phyloP scores from a whole-genome alignment of 2,888 invertebrate species.

The Pseudococcus jackbeardsleyi region DNA sequence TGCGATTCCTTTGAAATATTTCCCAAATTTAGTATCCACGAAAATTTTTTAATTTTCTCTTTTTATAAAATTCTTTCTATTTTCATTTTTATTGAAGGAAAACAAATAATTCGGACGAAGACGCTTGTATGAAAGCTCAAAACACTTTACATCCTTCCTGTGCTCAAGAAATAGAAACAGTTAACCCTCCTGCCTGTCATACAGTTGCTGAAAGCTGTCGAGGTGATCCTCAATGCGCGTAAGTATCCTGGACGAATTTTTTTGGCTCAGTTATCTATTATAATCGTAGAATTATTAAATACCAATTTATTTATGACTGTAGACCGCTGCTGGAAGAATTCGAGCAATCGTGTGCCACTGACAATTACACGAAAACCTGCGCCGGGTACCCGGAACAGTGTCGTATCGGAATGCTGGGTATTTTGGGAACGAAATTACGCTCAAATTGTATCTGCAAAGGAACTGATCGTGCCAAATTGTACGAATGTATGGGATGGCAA shows the following conservation, averaged over 20 bases:
- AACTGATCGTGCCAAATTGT: slow-evolving; percentile 85
- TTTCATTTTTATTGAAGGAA: slow-evolving; percentile 74
- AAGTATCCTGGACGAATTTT: slow-evolving; percentile 68
- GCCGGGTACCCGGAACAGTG: slow-evolving; percentile 89
- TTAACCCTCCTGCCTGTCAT: slow-evolving; percentile 88
- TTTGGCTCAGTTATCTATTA: not conserved
- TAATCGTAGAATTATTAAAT: not conserved
- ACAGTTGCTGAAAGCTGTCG: slow-evolving; percentile 86
- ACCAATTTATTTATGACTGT: slow-evolving; percentile 67
- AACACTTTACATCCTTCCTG: slow-evolving; percentile 91
- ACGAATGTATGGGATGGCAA: slow-evolving; percentile 92
- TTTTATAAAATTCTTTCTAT: too few species aligned
- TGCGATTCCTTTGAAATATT: too few species aligned
- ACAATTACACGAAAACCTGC: slow-evolving; percentile 89
- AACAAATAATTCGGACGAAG: slow-evolving; percentile 83
- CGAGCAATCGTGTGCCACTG: slow-evolving; percentile 92
- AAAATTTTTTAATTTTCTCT: too few species aligned
- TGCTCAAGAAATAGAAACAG: slow-evolving; percentile 81
- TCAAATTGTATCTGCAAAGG: slow-evolving; percentile 91
- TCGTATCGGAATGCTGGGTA: slow-evolving; percentile 86
- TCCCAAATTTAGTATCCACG: too few species aligned
- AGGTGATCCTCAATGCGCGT: slow-evolving; percentile 89
- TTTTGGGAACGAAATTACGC: slow-evolving; percentile 89
- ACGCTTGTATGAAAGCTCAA: slow-evolving; percentile 89
- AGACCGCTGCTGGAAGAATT: slow-evolving; percentile 87